These are phyloP conservation scores for Oscheius sp. DNA, from an alignment of 2,888 invertebrate genomes.

Conservation along the genomic window DNA sequence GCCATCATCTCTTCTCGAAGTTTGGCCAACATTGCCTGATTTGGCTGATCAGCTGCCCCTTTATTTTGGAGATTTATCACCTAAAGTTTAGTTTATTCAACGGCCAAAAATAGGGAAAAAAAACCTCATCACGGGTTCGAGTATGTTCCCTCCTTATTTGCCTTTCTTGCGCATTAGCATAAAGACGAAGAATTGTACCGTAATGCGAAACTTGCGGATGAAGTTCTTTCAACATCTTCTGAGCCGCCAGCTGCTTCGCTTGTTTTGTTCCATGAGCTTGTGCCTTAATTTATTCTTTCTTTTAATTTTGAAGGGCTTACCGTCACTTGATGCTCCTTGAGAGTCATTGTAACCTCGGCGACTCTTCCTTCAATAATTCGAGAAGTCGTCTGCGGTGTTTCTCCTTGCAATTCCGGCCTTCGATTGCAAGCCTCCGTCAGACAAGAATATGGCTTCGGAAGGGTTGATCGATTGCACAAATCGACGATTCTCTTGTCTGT, in stretches of 20 bases:
- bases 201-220: constrained; percentile 77
- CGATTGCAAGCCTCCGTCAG: constrained; percentile 72
- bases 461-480: constrained; percentile 88
- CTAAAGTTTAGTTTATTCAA: constrained; percentile 26
- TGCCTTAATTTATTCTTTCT: constrained; percentile 76
- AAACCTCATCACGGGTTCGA: constrained; percentile 43
- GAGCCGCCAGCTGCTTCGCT: constrained; percentile 94
- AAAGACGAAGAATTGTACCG: constrained; percentile 70
- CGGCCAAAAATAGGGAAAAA: not conserved
- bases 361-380: constrained; percentile 80
- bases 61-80: constrained; percentile 41
- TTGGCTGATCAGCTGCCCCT: constrained; percentile 75
- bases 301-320: not conserved
- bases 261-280: constrained; percentile 91
- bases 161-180: constrained; percentile 79
- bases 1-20: constrained; percentile 81
- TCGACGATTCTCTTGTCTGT: constrained; percentile 88
- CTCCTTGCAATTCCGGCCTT: constrained; percentile 75
- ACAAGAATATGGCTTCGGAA: constrained; percentile 92
- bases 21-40: constrained; percentile 87
- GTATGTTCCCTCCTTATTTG: constrained; percentile 72
- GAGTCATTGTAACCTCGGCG: constrained; percentile 91
- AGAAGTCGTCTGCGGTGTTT: constrained; percentile 78
- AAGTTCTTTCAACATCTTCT: constrained; percentile 87
- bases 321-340: constrained; percentile 75